Evolutionary conservation across 2,888 invertebrate species (phyloP), one percentile per base, ranked within the genome.

Genomic region (Agrotis clavis): DNA sequence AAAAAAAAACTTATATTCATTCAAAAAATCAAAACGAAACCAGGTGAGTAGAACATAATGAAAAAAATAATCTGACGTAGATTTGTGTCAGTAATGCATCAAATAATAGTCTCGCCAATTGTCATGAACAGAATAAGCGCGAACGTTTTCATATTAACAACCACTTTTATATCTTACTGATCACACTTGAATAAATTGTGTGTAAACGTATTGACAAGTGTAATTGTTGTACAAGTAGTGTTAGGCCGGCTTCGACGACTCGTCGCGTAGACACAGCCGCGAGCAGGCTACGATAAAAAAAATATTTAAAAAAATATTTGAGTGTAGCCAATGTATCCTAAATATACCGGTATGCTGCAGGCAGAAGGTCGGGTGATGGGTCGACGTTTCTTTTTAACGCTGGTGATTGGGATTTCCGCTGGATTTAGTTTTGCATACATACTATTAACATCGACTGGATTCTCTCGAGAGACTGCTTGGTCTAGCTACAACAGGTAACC

Each of bases 371-470:
- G 95, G 94, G 94, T 95, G 95, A 94, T 97, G 93, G 97, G 97
- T 86, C 97, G 97, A 76, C 97, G 97, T 82, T 97, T 97, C 93
- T 94, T 98, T 89, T 93, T 98, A 90, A 97, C 98, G 76, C 96
- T 98, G 88, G 96, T 97, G 88, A 96, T 97, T 86, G 98, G 98
- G 83, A 97, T 98, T 88, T 96, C 97, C 7, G 97, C 97, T 87
- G 98, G 98, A 87, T 98, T 98, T 96, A 97, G 97, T 91, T 97
- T 98, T 89, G 98, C 98, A 77, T 98, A 98, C 92, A 96, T 98
- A 84, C 94, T 97, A 84, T 96, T 97, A 90, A 97, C 97, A 85
- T 96, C 97, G 60, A 92, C 96, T 83, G 96, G 96, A 92, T 96
- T 96, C 90, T 89, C 94, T 77, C 93, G 94, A 83, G 96, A 96